Percentiles rank a stretch among this genome's conserved stretches.
These are phyloP conservation scores for Flexamia atlantica DNA, from an alignment of 2,888 invertebrate species.

Conservation along the genomic window DNA sequence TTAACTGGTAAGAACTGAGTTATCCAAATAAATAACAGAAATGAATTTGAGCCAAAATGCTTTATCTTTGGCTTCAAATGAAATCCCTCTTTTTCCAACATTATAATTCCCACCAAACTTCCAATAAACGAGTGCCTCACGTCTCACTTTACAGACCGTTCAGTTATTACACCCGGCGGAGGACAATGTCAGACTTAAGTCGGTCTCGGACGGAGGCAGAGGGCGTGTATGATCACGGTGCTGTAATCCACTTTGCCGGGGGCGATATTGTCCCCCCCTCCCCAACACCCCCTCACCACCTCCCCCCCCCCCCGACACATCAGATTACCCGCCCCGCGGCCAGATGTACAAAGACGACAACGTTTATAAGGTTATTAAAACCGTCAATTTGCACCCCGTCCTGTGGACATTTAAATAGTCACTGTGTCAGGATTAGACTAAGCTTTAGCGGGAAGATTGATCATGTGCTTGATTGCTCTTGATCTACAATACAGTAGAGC, in stretches of 20 bases:
- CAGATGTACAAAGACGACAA: neutral
- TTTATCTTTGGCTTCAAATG: too few species aligned
- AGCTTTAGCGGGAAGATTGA: neutral
- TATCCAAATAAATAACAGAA: too few species aligned
- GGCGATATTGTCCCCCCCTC: slow-evolving; percentile 22
- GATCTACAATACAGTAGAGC: too few species aligned
- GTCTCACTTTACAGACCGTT: neutral
- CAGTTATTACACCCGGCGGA: neutral
- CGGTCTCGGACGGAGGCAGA: neutral
- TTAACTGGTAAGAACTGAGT: too few species aligned
- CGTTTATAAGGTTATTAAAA: slow-evolving; percentile 19
- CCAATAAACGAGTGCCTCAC: too few species aligned
- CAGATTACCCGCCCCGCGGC: neutral
- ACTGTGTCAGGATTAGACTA: neutral
- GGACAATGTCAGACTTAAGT: slow-evolving; percentile 2
- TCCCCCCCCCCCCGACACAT: neutral
- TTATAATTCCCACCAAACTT: too few species aligned
- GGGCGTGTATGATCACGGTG: slow-evolving; percentile 40
- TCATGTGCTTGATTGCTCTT: neutral
- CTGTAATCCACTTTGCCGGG: slow-evolving; percentile 44
- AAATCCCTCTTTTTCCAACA: too few species aligned
- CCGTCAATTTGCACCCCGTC: slow-evolving; percentile 1
- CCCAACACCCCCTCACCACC: neutral
- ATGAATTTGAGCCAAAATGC: too few species aligned
- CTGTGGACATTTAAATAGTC: neutral